A percentile compares a stretch with the other conserved stretches of the same genome.
Evolutionary conservation across 2,113 vertebrate species (phyloP).

Genomic region (Argyrosomus japonicus): DNA sequence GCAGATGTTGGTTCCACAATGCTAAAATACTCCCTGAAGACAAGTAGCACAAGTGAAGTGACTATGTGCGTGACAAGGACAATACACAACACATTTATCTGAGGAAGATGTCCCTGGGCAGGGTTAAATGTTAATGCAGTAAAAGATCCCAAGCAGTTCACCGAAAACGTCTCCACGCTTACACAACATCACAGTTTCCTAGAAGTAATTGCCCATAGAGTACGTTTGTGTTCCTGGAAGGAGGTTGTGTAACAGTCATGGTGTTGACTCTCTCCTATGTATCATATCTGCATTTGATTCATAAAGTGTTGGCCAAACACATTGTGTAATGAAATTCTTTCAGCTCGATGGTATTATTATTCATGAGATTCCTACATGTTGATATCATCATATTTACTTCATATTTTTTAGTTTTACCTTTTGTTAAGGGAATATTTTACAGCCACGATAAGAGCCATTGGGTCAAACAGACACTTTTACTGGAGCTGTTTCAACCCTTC

Average conservation of each 20-base stretch:
- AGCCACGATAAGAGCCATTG: too few relatives aligned
- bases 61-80: not conserved
- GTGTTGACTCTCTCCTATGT: not conserved
- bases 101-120: not conserved
- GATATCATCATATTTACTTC: not conserved
- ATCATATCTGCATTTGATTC: not conserved
- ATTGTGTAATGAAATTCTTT: not conserved
- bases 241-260: not conserved
- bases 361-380: not conserved
- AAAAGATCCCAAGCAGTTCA: not conserved
- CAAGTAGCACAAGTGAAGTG: too few relatives aligned
- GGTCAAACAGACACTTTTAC: too few relatives aligned
- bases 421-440: too few relatives aligned
- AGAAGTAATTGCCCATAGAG: not conserved
- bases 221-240: slow-evolving; percentile 21
- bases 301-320: not conserved
- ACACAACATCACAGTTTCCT: slow-evolving; percentile 9
- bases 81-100: not conserved
- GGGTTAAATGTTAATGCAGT: not conserved
- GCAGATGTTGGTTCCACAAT: too few relatives aligned
- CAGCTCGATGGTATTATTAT: not conserved
- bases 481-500: too few relatives aligned
- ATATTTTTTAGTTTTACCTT: not conserved
- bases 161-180: not conserved
- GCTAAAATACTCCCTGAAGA: too few relatives aligned